These are phyloP conservation scores for Nasonia vitripennis DNA, from an alignment of 1,140 invertebrate species.

Conservation along the genomic window DNA sequence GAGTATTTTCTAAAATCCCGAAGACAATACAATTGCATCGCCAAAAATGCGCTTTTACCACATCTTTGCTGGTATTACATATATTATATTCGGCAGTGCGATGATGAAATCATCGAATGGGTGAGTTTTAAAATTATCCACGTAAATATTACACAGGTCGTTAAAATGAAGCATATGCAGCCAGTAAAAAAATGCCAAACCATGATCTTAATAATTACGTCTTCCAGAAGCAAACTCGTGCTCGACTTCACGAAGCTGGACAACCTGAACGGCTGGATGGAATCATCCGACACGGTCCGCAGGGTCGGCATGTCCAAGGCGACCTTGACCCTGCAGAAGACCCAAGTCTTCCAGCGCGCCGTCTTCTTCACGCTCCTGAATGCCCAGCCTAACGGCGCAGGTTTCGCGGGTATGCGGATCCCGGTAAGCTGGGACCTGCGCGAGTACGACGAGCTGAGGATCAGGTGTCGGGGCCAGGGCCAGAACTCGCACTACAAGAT, in stretches of 20 bases:
- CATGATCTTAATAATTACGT: no score
- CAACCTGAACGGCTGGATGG: constrained; percentile 75
- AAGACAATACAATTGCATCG: not conserved
- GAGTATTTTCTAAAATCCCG: not conserved
- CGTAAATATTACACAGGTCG: no score
- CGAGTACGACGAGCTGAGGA: constrained; percentile 74
- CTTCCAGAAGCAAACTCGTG: constrained; percentile 53
- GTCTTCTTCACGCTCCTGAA: constrained; percentile 83
- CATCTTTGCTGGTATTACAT: constrained; percentile 29
- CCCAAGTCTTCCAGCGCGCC: constrained; percentile 77
- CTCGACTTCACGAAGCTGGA: constrained; percentile 72
- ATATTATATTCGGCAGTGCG: constrained; percentile 38
- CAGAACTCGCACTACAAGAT: constrained; percentile 77
- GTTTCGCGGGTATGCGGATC: constrained; percentile 80
- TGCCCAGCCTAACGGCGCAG: constrained; percentile 82
- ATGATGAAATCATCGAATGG: constrained; percentile 44
- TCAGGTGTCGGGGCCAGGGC: constrained; percentile 79
- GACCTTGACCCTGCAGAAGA: constrained; percentile 77
- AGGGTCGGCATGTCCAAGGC: constrained; percentile 82
- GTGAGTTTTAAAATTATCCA: constrained; percentile 8
- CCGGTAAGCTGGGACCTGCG: constrained; percentile 73
- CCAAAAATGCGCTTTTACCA: constrained; percentile 18
- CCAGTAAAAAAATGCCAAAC: no score
- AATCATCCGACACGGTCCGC: constrained; percentile 81
- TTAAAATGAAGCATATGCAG: no score